phyloP scores from a whole-genome alignment of 2,888 invertebrate species.

The Hirudinaria manillensis region DNA sequence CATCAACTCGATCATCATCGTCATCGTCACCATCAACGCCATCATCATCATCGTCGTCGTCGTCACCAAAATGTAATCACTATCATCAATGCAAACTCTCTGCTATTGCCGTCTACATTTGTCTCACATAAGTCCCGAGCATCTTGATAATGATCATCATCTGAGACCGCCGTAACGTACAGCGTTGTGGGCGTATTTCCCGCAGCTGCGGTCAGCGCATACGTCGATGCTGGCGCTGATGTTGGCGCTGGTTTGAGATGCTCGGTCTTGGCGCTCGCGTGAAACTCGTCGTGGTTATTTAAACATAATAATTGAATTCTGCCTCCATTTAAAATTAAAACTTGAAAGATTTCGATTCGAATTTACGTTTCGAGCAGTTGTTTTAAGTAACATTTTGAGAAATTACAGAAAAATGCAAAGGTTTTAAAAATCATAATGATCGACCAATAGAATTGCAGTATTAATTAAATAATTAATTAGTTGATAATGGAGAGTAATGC shows the following conservation, averaged over 20 bases:
- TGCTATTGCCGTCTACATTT: background rate
- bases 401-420: no score
- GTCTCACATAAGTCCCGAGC: background rate
- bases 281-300: background rate
- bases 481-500: no score
- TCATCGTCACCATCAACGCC: background rate
- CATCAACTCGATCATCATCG: slow-evolving; percentile 4
- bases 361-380: no score
- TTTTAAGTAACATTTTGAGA: no score
- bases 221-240: background rate
- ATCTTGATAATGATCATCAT: background rate
- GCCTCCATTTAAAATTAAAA: no score
- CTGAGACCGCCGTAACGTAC: background rate
- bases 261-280: background rate
- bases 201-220: no score
- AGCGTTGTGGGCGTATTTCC: background rate
- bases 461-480: no score
- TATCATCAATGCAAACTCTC: background rate
- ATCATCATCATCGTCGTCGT: slow-evolving; percentile 5
- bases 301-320: no score
- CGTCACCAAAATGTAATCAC: background rate
- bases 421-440: no score
- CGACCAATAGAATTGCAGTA: no score
- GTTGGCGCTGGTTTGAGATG: background rate
- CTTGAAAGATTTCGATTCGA: no score